Conservation (phyloP, 2,113 vertebrate species). For the Nanorana parkeri region DNA sequence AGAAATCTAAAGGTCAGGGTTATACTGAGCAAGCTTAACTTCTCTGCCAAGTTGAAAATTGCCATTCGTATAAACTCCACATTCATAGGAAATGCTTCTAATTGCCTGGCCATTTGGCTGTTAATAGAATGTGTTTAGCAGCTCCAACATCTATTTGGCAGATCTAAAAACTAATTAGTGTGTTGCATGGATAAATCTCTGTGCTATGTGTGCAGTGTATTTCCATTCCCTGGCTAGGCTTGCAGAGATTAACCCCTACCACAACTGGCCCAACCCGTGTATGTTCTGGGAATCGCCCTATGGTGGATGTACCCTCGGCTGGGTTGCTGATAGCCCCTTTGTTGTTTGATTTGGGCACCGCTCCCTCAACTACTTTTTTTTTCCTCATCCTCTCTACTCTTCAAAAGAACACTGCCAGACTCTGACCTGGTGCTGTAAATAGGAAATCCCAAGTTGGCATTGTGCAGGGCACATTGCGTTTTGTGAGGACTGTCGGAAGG, state of each 20-base stretch:
- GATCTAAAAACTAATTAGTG: slow-evolving; percentile 36
- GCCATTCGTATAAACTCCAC: slow-evolving; percentile 26
- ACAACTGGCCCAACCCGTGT: too few relatives aligned
- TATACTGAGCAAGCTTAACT: slow-evolving; percentile 18
- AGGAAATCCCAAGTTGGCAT: background rate
- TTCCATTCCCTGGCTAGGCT: slow-evolving; percentile 5
- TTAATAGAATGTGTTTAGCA: slow-evolving; percentile 42
- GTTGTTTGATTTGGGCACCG: too few relatives aligned
- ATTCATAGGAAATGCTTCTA: slow-evolving; percentile 33
- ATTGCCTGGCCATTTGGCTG: slow-evolving; percentile 50
- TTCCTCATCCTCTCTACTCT: too few relatives aligned
- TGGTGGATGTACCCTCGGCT: too few relatives aligned
- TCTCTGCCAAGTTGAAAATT: slow-evolving; percentile 49
- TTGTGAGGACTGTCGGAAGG: background rate
- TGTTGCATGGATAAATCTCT: slow-evolving; percentile 28
- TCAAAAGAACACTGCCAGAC: too few relatives aligned
- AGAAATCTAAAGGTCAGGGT: slow-evolving; percentile 30
- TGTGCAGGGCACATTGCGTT: background rate
- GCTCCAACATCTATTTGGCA: slow-evolving; percentile 46
- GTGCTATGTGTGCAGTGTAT: slow-evolving; percentile 20
- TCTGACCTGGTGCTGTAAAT: background rate
- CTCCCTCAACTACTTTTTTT: too few relatives aligned
- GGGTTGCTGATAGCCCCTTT: too few relatives aligned
- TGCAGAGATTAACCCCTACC: background rate
- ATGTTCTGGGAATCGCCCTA: too few relatives aligned